Evolutionary conservation across 64 coral and sea anemone species (phyloP).

Genomic region (Acropora tenuis): DNA sequence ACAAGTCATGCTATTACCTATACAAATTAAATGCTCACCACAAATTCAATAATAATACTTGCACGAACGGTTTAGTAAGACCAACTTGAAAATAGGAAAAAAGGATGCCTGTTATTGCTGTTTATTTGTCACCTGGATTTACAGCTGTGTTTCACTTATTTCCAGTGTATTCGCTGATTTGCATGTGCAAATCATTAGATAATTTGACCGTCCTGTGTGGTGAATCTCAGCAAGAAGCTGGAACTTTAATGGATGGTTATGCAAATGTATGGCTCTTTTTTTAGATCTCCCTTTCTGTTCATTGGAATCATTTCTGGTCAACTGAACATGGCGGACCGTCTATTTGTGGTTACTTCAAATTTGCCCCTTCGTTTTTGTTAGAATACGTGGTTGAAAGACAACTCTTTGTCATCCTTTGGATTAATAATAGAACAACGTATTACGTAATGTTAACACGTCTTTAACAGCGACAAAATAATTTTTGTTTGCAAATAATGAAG

Average conservation of each 20-base stretch:
- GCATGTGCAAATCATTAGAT: conserved; percentile 3
- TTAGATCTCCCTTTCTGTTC: too few species aligned
- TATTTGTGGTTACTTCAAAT: background rate
- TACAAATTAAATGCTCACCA: too few species aligned
- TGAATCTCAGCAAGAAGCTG: background rate
- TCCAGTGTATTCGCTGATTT: background rate
- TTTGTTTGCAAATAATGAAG: too few species aligned
- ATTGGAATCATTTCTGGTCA: background rate
- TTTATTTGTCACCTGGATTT: background rate
- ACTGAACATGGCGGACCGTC: background rate
- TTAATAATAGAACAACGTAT: background rate
- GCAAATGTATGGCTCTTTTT: background rate
- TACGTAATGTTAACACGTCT: too few species aligned
- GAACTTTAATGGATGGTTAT: background rate
- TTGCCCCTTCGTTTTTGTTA: background rate
- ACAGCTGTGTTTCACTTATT: background rate
- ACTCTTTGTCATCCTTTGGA: background rate
- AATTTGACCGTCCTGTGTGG: background rate
- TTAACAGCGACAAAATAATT: too few species aligned
- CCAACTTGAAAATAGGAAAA: too few species aligned
- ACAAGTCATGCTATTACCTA: too few species aligned
- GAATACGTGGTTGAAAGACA: background rate
- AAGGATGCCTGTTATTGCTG: background rate
- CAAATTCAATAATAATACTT: too few species aligned
- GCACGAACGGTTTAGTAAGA: too few species aligned